Conservation (phyloP, 1,140 invertebrate genomes). For the Dreissena polymorpha region DNA sequence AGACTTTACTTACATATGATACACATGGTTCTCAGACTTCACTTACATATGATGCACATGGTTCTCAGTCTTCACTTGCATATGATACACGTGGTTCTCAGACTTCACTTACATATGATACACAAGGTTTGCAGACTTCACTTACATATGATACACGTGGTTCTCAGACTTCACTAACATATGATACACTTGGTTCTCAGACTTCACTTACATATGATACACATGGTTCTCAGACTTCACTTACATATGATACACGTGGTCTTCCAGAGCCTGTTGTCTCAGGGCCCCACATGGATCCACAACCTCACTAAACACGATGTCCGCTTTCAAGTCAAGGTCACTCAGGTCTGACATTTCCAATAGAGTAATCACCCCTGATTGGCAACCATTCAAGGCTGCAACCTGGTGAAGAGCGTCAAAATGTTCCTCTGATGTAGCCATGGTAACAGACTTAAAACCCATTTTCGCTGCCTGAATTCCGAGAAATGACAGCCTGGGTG, state of each 20-base stretch:
- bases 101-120: no score
- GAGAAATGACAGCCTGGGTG: constrained; percentile 63
- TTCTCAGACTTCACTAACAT: no score
- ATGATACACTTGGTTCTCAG: no score
- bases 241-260: constrained; percentile 69
- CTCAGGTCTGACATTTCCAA: constrained; percentile 42
- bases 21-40: no score
- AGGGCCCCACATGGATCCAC: constrained; percentile 71
- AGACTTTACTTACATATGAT: no score
- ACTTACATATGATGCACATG: no score
- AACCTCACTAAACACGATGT: constrained; percentile 65
- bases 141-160: no score
- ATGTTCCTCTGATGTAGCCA: constrained; percentile 49
- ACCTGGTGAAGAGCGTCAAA: constrained; percentile 56
- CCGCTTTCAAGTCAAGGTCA: constrained; percentile 49
- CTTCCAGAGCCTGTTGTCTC: constrained; percentile 70
- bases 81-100: no score
- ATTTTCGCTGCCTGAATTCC: constrained; percentile 59
- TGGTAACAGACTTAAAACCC: constrained; percentile 53
- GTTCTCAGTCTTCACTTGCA: no score
- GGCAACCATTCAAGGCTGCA: constrained; percentile 55
- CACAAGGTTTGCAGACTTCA: no score
- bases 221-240: neutral
- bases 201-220: no score
- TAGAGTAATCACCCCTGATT: constrained; percentile 45